Evolutionary conservation across 2,888 invertebrate species (phyloP), one percentile per base, ranked within the genome.

Genomic region (Melanophora roralis): DNA sequence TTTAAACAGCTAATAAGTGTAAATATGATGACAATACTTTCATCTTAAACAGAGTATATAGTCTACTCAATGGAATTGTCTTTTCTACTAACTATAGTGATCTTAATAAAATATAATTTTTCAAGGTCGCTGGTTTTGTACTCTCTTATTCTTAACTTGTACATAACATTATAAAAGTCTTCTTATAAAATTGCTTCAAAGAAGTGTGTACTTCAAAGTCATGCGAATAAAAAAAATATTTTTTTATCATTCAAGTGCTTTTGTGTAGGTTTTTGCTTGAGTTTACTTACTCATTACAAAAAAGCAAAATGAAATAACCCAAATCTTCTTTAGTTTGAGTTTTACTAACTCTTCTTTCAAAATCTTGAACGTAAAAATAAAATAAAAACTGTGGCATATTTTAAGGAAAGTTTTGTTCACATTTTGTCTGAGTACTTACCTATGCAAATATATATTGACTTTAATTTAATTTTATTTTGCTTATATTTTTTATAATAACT

Each of bases 401-500:
- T 80, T 75, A 57, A 64, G 75, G 75, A 7, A 14, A 12, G n/a
- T 34, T 53, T 14, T 23, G 32, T 40, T 62, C 1, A 8, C 12
- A 5, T 45, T 14, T 11, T 23, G 21, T 19, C 16, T 53, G 36
- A 36, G 2, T 21, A 62, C 80, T 80, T 80, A 80, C 80, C 80
- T 72, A 64, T 64, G 68, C 67, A 79, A 75, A 71, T n/a, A 47
- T 71, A 53, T 75, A 68, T 76, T 80, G 57, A 76, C 60, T 72
- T 68, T 68, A 67, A 74, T 79, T 75, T 80, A 67, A 68, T 76
- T 80, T 72, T 53, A 53, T 67, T 36, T 60, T 67, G 45, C n/a
- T 55, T 49, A 19, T 57, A 19, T 45, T 55, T 49, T 49, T 53
- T 72, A 4, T 8, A 38, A 6, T 14, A 38, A 36, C 23, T 47